A percentile compares a stretch with the other conserved stretches of the same genome.
Conservation (phyloP, 2,113 vertebrate genomes). For the Boulengerochromis microlepis region DNA sequence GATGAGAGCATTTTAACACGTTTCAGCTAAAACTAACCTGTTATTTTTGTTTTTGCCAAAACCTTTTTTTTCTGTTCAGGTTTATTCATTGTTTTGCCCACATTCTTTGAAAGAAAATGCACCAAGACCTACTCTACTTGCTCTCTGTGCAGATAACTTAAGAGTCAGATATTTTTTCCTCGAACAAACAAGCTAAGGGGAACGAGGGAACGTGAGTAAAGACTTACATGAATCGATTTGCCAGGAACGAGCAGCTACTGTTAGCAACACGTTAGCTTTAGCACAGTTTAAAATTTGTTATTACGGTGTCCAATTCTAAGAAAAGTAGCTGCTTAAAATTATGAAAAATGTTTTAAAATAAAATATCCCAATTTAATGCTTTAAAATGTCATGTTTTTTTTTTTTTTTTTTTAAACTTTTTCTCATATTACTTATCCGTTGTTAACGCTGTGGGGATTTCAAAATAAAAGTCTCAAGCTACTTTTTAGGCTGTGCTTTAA, state of each 20-base stretch:
- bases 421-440: neutral
- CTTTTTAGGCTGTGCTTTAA: neutral
- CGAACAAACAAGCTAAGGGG: neutral
- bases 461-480: neutral
- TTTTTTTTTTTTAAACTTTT: neutral
- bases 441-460: neutral
- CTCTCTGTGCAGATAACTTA: neutral
- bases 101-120: neutral
- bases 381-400: neutral
- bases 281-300: neutral
- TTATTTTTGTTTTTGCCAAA: neutral
- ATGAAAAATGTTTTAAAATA: neutral
- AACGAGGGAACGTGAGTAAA: neutral
- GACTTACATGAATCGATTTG: neutral
- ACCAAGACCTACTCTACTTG: neutral
- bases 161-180: neutral
- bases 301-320: neutral
- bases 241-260: neutral
- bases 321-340: neutral
- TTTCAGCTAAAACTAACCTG: neutral
- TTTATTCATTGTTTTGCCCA: neutral
- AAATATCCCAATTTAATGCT: neutral
- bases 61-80: neutral
- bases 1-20: neutral
- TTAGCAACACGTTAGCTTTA: neutral